Percentiles rank a stretch among this genome's conserved stretches.
phyloP scores from a whole-genome alignment of 2,888 invertebrate species.

The Monochamus alternatus region DNA sequence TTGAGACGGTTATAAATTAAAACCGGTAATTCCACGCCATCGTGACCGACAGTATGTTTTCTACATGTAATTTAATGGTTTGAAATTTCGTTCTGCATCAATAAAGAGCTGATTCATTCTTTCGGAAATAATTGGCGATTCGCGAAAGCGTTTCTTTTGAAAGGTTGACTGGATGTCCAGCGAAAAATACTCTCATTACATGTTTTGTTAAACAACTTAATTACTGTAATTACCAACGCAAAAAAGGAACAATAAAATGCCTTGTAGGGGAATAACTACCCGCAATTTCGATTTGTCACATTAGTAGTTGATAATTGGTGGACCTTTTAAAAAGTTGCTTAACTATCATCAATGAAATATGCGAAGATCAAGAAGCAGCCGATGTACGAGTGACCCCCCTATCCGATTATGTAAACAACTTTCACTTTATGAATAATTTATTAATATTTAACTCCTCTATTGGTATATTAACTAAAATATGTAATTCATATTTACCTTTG shows the following conservation, averaged over 20 bases:
- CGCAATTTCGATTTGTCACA: not conserved
- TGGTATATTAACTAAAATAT: no score
- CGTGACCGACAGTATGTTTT: conserved; percentile 44
- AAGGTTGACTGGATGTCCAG: not conserved
- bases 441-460: no score
- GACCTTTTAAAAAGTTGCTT: no score
- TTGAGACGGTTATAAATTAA: conserved; percentile 24
- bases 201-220: conserved; percentile 1
- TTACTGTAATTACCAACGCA: not conserved
- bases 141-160: conserved; percentile 20
- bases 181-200: not conserved
- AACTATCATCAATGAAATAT: no score
- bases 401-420: no score
- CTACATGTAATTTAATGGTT: conserved; percentile 48
- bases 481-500: no score
- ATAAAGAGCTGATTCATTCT: conserved; percentile 45
- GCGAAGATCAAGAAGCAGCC: no score
- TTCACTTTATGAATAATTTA: no score
- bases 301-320: no score
- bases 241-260: not conserved
- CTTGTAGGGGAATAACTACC: not conserved
- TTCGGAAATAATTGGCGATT: conserved; percentile 47
- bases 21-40: conserved; percentile 37
- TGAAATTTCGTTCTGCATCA: conserved; percentile 48
- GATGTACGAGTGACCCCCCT: no score